Conservation (phyloP, 2,888 invertebrate species). For the Acholoe squamosa region DNA sequence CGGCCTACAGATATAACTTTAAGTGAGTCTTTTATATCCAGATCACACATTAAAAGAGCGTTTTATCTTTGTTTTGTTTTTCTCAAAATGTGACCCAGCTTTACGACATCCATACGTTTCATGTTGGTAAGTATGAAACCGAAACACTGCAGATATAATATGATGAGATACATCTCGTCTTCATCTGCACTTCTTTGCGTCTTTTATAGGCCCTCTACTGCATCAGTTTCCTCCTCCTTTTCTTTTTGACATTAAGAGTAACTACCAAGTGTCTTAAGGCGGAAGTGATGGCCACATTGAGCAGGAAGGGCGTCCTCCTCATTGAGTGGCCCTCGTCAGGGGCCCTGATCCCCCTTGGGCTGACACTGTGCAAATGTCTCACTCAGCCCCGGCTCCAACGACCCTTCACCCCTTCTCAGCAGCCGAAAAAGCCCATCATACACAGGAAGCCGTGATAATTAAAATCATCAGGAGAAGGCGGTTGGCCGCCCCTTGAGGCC, state of each 20-base stretch:
- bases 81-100: no score
- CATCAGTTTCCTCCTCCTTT: neutral
- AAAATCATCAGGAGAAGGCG: constrained; percentile 17
- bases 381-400: neutral
- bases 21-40: no score
- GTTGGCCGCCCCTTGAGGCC: constrained; percentile 4
- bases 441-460: constrained; percentile 28
- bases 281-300: constrained; percentile 21
- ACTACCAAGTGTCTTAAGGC: neutral
- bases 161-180: neutral
- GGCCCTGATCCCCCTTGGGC: neutral
- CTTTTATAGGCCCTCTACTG: neutral
- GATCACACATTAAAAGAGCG: no score
- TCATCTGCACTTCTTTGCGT: neutral
- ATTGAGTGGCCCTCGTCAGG: neutral
- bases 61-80: no score
- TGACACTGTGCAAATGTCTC: neutral
- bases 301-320: neutral
- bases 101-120: no score
- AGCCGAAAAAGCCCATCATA: neutral
- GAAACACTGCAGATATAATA: no score
- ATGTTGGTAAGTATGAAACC: no score
- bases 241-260: neutral
- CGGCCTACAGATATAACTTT: no score
- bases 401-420: neutral